phyloP scores from a whole-genome alignment of 2,113 vertebrate species.

The Mustela lutreola region DNA sequence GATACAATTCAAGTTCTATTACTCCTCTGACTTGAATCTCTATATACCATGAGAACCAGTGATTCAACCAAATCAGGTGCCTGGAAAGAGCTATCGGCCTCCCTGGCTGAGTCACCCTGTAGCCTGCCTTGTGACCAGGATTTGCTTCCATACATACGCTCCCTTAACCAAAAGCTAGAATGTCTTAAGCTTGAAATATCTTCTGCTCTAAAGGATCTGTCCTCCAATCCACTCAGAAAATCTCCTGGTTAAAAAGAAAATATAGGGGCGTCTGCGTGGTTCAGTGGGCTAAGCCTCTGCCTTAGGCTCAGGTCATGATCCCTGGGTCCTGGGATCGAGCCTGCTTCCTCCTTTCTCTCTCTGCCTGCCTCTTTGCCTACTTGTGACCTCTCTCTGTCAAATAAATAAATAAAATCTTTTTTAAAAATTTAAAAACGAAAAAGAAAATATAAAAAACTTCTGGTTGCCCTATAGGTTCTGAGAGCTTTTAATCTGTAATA shows the following conservation, averaged over 20 bases:
- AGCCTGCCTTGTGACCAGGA: fast-evolving
- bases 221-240: neutral
- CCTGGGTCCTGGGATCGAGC: no score
- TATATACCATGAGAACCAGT: fast-evolving
- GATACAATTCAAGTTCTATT: neutral
- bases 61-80: no score
- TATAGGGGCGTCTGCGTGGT: neutral
- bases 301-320: no score
- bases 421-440: no score
- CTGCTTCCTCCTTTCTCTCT: no score
- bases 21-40: neutral
- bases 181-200: neutral
- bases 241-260: neutral
- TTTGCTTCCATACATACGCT: fast-evolving
- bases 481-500: neutral
- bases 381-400: no score
- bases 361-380: no score
- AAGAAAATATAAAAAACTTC: neutral
- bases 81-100: neutral
- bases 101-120: neutral
- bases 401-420: no score
- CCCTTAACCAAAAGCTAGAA: neutral
- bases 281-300: no score
- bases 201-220: neutral
- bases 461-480: neutral